A percentile compares a stretch with the other conserved stretches of the same genome.
Evolutionary conservation across 2,888 invertebrate species (phyloP).

Genomic region (Metellina segmentata): DNA sequence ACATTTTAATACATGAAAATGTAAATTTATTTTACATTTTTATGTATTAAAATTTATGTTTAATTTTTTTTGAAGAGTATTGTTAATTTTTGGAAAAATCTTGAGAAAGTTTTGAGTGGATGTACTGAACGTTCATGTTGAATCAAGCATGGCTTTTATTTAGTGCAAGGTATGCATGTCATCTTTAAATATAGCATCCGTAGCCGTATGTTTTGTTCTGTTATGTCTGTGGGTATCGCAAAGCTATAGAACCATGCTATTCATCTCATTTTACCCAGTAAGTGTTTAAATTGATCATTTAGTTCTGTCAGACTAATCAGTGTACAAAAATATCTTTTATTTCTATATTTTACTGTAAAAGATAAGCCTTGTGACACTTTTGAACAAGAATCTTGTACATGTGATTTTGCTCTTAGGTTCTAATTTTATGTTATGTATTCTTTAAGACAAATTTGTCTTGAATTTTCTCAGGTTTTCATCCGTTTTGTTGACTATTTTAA

Average conservation of each 20-base stretch:
- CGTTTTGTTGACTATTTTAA: conserved; percentile 25
- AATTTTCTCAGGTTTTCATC: conserved; percentile 21
- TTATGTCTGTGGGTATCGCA: background rate
- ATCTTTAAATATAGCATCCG: background rate
- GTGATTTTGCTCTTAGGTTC: conserved; percentile 38
- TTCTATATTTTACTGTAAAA: background rate
- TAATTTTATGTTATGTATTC: conserved; percentile 17
- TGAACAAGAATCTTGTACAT: conserved; percentile 25
- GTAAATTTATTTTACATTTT: background rate
- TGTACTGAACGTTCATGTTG: background rate
- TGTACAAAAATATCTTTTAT: background rate
- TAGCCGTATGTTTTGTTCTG: conserved; percentile 1
- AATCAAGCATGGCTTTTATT: background rate
- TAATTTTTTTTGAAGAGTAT: background rate
- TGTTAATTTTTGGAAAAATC: background rate
- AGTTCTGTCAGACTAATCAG: background rate
- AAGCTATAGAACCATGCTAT: background rate
- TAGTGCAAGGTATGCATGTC: background rate
- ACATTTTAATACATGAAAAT: background rate
- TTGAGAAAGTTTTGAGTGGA: background rate
- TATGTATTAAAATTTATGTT: background rate
- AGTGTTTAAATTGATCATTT: background rate
- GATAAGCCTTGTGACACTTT: conserved; percentile 4
- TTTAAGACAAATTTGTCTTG: conserved; percentile 5
- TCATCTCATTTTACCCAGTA: background rate